These are phyloP conservation scores for Scolopax bukidnonensis DNA, from an alignment of 2,797 vertebrate genomes.

Conservation along the genomic window DNA sequence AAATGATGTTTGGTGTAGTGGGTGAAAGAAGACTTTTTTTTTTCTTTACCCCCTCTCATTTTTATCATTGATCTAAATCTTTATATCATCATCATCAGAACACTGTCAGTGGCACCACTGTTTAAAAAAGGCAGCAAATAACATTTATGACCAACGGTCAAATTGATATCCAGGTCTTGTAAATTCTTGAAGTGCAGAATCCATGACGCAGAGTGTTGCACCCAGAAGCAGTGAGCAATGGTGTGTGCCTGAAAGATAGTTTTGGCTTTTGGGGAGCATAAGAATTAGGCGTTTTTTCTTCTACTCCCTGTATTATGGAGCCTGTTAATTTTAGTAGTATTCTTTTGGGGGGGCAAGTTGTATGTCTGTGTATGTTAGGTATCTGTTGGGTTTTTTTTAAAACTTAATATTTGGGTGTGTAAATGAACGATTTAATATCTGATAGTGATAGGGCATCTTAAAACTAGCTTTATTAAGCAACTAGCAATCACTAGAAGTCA, in stretches of 20 bases:
- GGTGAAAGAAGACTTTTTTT: not conserved
- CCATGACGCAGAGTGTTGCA: rapidly evolving
- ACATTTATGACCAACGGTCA: not conserved
- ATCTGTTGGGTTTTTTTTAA: not conserved
- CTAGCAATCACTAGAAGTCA: not conserved
- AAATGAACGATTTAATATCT: not conserved
- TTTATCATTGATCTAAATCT: not conserved
- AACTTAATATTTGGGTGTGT: not conserved
- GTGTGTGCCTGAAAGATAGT: no score
- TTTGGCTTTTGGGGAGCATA: not conserved
- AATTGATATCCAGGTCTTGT: not conserved
- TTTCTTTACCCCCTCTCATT: not conserved
- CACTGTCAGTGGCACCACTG: not conserved
- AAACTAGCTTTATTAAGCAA: not conserved
- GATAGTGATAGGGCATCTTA: not conserved
- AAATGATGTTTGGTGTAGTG: not conserved
- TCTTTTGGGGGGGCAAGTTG: not conserved
- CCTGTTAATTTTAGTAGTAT: not conserved
- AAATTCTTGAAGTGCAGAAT: not conserved
- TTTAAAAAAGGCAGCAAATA: not conserved
- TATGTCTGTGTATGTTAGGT: rapidly evolving
- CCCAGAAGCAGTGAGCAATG: not conserved
- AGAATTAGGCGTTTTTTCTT: not conserved
- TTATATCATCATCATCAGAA: not conserved
- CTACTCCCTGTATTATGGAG: not conserved